phyloP scores from a whole-genome alignment of 2,888 invertebrate species.

The Amblyjoppa proteus region DNA sequence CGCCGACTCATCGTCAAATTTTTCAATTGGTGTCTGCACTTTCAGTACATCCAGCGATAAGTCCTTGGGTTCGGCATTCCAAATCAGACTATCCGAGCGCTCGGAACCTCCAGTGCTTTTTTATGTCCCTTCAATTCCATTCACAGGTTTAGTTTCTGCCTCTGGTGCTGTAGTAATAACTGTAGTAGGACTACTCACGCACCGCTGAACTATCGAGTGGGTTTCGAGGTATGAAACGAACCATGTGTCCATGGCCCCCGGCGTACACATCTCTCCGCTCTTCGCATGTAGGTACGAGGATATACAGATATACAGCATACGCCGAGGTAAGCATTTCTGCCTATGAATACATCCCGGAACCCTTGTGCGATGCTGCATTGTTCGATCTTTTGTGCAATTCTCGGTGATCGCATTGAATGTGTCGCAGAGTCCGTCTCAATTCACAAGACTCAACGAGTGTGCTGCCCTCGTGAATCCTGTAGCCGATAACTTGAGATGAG shows the following conservation, averaged over 20 bases:
- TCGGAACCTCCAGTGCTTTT: constrained; percentile 33
- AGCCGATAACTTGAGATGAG: constrained; percentile 24
- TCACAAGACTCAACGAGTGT: constrained; percentile 1
- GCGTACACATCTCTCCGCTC: constrained; percentile 65
- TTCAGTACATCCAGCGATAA: constrained; percentile 13
- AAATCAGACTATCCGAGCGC: constrained; percentile 79
- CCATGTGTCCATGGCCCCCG: constrained; percentile 73
- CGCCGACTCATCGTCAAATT: constrained; percentile 41
- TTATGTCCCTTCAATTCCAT: constrained; percentile 26
- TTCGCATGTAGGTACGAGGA: constrained; percentile 58
- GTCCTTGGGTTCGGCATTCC: constrained; percentile 74
- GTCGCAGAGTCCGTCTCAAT: constrained; percentile 61
- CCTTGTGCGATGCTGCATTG: constrained; percentile 73
- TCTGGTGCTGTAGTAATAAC: constrained; percentile 39
- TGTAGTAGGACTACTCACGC: constrained; percentile 55
- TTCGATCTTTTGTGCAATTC: constrained; percentile 79
- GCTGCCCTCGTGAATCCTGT: constrained; percentile 5
- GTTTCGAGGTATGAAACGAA: constrained; percentile 66
- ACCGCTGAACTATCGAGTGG: constrained; percentile 60
- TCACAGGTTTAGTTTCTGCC: constrained; percentile 26
- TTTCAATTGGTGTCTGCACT: constrained; percentile 22
- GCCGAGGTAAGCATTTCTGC: constrained; percentile 32
- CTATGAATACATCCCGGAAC: constrained; percentile 31
- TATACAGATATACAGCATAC: constrained; percentile 15
- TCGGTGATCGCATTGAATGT: constrained; percentile 72